These are phyloP conservation scores for Oreochromis grahami DNA, from an alignment of 2,797 vertebrate species.

Conservation along the genomic window DNA sequence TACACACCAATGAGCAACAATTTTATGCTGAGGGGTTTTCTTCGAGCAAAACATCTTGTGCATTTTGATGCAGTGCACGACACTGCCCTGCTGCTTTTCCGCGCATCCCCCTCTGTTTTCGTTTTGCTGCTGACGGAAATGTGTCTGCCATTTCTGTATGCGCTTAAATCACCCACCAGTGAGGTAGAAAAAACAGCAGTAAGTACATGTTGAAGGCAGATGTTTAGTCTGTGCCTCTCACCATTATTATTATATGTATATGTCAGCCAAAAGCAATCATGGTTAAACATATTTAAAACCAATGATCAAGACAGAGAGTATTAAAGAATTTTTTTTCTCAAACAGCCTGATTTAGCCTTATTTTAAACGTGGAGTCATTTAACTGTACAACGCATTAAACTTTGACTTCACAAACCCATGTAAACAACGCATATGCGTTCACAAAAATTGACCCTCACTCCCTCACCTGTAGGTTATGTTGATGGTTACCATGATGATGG, in stretches of 20 bases:
- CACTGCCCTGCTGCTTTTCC: not conserved
- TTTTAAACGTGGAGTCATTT: not conserved
- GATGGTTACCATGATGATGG: conserved; percentile 58
- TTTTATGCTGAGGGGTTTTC: not conserved
- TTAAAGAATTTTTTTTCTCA: not conserved
- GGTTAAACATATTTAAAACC: not conserved
- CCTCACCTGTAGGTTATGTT: conserved; percentile 45
- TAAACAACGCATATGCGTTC: not conserved
- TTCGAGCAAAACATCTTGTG: not conserved
- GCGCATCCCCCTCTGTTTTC: not conserved
- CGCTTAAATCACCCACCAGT: conserved; percentile 25
- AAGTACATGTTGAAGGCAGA: conserved; percentile 37
- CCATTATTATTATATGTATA: conserved; percentile 18
- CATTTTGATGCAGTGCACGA: not conserved
- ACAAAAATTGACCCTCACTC: not conserved
- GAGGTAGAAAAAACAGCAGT: not conserved
- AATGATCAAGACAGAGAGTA: not conserved
- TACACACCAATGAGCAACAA: not conserved
- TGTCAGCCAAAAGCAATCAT: conserved; percentile 5
- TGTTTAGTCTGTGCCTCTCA: conserved; percentile 46
- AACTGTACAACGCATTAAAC: not conserved
- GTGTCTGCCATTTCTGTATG: conserved; percentile 3
- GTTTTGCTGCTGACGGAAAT: conserved; percentile 12
- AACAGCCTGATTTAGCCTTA: not conserved
- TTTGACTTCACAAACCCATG: not conserved